Evolutionary conservation across 2,888 invertebrate genomes (phyloP).

Genomic region (Sphaeridia pumilis): DNA sequence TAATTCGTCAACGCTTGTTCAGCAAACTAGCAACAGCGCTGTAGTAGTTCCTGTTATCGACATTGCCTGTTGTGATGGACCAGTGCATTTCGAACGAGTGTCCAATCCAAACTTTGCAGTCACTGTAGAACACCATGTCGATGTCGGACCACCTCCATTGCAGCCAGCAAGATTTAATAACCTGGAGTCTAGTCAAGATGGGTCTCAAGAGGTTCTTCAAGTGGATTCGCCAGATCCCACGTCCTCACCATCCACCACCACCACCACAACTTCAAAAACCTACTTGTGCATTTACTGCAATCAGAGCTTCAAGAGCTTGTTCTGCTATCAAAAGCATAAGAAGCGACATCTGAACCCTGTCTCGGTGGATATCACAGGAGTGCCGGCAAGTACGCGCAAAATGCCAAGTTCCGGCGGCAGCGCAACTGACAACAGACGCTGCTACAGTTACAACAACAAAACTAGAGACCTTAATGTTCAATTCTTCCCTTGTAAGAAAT

Average conservation of each 20-base stretch:
- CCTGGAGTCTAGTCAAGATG: constrained; percentile 4
- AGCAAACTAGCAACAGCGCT: no score
- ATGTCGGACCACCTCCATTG: neutral
- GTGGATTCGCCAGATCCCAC: neutral
- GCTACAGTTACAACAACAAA: no score
- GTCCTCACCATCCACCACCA: constrained; percentile 8
- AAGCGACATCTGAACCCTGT: constrained; percentile 55
- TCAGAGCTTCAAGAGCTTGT: constrained; percentile 69
- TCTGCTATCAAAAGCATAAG: constrained; percentile 72
- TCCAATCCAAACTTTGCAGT: constrained; percentile 65
- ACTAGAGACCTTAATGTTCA: constrained; percentile 58
- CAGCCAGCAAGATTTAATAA: neutral
- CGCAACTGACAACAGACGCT: constrained; percentile 23
- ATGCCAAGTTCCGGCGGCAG: no score
- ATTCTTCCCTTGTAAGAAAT: constrained; percentile 86
- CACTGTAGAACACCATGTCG: constrained; percentile 37
- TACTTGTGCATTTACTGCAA: constrained; percentile 65
- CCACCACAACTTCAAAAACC: constrained; percentile 32
- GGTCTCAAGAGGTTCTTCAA: neutral
- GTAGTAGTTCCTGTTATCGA: constrained; percentile 56
- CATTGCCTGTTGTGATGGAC: constrained; percentile 84
- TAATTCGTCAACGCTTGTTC: no score
- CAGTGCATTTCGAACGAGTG: constrained; percentile 72
- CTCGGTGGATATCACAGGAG: constrained; percentile 40
- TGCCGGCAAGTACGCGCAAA: constrained; percentile 13